phyloP scores from a whole-genome alignment of 2,888 invertebrate genomes.

The Hemithea aestivaria region DNA sequence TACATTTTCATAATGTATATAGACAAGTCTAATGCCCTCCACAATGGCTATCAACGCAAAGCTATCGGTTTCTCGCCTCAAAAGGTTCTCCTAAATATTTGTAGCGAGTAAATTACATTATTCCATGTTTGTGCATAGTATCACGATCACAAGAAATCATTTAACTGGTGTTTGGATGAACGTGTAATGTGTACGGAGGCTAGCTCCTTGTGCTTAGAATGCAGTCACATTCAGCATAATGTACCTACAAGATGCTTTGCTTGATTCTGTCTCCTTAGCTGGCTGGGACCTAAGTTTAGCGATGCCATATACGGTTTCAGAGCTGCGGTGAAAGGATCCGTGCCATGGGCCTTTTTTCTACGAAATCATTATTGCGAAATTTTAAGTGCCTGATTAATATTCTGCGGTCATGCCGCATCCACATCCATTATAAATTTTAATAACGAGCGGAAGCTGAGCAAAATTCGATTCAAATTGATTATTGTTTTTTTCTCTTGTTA shows the following conservation, averaged over 20 bases:
- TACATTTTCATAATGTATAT: neutral
- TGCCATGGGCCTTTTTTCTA: conserved; percentile 29
- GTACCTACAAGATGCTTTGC: conserved; percentile 22
- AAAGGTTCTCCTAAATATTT: conserved; percentile 38
- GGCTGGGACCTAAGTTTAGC: conserved; percentile 18
- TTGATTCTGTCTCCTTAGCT: conserved; percentile 36
- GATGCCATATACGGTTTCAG: conserved; percentile 6
- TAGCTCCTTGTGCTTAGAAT: conserved; percentile 10
- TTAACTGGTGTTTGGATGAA: conserved; percentile 28
- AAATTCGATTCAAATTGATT: conserved; percentile 26
- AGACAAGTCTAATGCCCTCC: conserved; percentile 4
- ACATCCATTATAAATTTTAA: conserved; percentile 28
- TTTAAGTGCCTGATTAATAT: conserved; percentile 37
- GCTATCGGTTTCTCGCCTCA: conserved; percentile 3
- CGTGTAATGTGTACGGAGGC: conserved; percentile 10
- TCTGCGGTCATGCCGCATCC: conserved; percentile 21
- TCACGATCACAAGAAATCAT: conserved; percentile 35
- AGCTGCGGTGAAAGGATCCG: conserved; percentile 37
- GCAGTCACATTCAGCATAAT: neutral
- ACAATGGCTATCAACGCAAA: conserved; percentile 13
- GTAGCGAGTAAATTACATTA: conserved; percentile 29
- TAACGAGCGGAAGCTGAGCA: conserved; percentile 39
- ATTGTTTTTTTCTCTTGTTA: conserved; percentile 23
- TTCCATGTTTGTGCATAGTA: conserved; percentile 36
- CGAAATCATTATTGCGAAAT: conserved; percentile 34